Percentiles rank a stretch among this genome's conserved stretches.
Conservation (phyloP, 1,140 invertebrate species). For the Aethina tumida region DNA sequence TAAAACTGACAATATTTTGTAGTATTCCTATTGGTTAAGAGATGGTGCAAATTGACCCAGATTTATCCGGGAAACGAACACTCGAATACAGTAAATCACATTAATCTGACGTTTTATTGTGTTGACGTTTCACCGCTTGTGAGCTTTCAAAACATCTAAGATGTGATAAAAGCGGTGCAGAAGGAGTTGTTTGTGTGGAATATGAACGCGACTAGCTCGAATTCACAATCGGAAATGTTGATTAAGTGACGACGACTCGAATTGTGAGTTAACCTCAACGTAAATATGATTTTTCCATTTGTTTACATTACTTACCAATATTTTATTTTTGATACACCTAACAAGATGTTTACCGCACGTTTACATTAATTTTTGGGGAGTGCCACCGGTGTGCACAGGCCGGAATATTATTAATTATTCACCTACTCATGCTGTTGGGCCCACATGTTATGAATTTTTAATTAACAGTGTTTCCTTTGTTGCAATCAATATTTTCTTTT, state of each 20-base stretch:
- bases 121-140: conserved; percentile 20
- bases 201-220: neutral
- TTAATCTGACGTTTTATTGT: too few species aligned
- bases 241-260: neutral
- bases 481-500: conserved; percentile 1
- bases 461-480: neutral
- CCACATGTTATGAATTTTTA: neutral
- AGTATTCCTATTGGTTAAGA: too few species aligned
- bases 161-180: conserved; percentile 8
- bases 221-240: neutral
- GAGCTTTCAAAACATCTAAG: conserved; percentile 9
- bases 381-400: neutral
- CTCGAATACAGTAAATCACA: too few species aligned
- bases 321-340: neutral
- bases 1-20: too few species aligned
- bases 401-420: neutral
- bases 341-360: neutral
- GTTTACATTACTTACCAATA: conserved; percentile 1
- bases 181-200: conserved; percentile 5
- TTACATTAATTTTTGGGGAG: neutral
- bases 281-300: neutral
- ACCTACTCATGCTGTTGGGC: neutral
- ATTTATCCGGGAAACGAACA: too few species aligned
- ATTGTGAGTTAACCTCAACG: neutral
- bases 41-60: too few species aligned